Percentiles rank a stretch among this genome's conserved stretches.
Conservation (phyloP, 2,113 vertebrate genomes). For the Solea solea region DNA sequence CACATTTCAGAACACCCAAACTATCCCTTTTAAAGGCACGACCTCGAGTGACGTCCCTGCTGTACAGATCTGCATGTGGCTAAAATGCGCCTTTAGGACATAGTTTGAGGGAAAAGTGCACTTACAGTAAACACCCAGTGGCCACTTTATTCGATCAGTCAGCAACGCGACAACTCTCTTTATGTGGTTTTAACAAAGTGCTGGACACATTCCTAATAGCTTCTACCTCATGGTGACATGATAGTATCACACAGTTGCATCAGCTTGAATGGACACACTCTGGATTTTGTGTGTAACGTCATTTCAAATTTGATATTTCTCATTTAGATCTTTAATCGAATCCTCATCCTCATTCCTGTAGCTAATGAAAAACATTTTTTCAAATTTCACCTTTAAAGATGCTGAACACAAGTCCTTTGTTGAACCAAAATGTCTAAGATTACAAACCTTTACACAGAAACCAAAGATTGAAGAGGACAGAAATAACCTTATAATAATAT, state of each 20-base stretch:
- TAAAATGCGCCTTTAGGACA: slow-evolving; percentile 24
- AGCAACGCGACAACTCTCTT: not conserved
- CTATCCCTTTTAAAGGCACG: no score
- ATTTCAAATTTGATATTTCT: not conserved
- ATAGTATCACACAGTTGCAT: not conserved
- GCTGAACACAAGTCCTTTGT: not conserved
- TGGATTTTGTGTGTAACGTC: no score
- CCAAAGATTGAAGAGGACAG: slow-evolving; percentile 5
- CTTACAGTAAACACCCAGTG: not conserved
- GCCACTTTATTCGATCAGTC: not conserved
- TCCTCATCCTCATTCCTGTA: not conserved
- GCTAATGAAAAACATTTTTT: not conserved
- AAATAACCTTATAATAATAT: not conserved
- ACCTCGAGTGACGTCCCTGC: slow-evolving; percentile 1
- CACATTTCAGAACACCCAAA: no score
- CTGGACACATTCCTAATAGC: slow-evolving; percentile 20
- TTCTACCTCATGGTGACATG: slow-evolving; percentile 1
- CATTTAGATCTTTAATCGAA: not conserved
- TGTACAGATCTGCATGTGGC: slow-evolving; percentile 9
- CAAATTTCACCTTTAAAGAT: no score
- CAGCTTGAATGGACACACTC: no score
- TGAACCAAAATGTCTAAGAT: not conserved
- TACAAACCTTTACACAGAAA: not conserved
- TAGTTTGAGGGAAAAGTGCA: not conserved
- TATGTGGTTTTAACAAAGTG: not conserved